Conservation (phyloP, 2,888 invertebrate species). For the Eugnorisma glareosa region DNA sequence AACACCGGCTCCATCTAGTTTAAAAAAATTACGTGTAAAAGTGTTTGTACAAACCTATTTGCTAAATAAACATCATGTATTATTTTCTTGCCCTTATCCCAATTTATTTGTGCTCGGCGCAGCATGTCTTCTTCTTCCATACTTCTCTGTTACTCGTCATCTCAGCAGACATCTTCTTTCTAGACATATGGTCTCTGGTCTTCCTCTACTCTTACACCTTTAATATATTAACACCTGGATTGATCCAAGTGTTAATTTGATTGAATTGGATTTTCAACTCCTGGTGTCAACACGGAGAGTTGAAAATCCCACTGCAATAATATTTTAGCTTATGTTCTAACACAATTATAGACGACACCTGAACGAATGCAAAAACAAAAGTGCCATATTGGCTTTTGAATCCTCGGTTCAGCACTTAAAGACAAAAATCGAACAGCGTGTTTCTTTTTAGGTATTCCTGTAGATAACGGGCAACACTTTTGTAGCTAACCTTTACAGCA, state of each 20-base stretch:
- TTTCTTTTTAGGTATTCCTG: background rate
- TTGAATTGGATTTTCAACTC: background rate
- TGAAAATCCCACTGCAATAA: background rate
- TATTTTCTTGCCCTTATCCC: background rate
- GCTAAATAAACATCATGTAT: too few relatives aligned
- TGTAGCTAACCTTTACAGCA: background rate
- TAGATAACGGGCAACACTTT: background rate
- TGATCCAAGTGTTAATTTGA: background rate
- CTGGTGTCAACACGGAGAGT: accelerated
- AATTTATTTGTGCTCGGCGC: background rate
- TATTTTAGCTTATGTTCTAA: background rate
- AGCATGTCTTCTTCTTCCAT: too few relatives aligned
- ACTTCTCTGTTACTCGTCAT: too few relatives aligned
- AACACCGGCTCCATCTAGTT: too few relatives aligned
- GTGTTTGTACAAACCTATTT: too few relatives aligned
- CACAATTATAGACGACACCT: background rate
- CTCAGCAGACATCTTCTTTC: too few relatives aligned
- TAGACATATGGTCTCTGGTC: too few relatives aligned
- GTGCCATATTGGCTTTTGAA: background rate
- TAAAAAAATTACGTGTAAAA: too few relatives aligned
- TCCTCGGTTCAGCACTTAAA: background rate
- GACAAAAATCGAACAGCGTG: background rate
- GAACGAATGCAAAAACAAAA: background rate
- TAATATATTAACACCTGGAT: too few relatives aligned
- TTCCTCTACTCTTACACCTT: too few relatives aligned